Conservation (phyloP, 2,113 vertebrate species). For the Syrmaticus mikado region DNA sequence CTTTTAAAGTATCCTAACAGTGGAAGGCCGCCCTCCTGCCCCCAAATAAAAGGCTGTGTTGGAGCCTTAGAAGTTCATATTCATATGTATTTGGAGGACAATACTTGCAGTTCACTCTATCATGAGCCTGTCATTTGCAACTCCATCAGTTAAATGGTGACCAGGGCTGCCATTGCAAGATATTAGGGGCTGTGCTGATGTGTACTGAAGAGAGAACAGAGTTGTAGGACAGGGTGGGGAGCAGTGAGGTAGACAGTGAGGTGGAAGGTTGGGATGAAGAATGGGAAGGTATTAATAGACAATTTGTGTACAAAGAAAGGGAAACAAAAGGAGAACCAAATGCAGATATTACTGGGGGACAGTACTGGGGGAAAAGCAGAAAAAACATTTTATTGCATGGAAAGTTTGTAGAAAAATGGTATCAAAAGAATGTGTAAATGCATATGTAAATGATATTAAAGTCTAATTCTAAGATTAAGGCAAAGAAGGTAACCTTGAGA, state of each 20-base stretch:
- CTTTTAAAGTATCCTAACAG: background rate
- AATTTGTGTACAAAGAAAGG: background rate
- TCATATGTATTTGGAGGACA: background rate
- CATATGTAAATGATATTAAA: too few relatives aligned
- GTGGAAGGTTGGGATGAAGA: background rate
- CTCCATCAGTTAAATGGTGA: background rate
- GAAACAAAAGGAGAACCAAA: background rate
- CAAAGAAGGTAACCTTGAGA: background rate
- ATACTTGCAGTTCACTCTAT: background rate
- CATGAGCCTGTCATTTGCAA: background rate
- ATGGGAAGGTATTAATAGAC: background rate
- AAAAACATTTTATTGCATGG: background rate
- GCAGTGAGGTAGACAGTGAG: background rate
- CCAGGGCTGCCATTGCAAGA: background rate
- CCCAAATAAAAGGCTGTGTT: background rate
- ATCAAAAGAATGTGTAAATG: background rate
- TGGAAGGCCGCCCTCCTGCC: background rate
- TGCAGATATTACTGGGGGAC: background rate
- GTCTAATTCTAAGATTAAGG: background rate
- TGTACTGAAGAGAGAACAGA: background rate
- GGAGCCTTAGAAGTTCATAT: background rate
- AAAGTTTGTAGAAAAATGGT: background rate
- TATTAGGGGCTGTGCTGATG: background rate
- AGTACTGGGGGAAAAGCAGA: too few relatives aligned
- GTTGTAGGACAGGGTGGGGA: background rate